These are phyloP conservation scores for Chionomys nivalis DNA, from an alignment of 2,113 vertebrate genomes.

Conservation along the genomic window DNA sequence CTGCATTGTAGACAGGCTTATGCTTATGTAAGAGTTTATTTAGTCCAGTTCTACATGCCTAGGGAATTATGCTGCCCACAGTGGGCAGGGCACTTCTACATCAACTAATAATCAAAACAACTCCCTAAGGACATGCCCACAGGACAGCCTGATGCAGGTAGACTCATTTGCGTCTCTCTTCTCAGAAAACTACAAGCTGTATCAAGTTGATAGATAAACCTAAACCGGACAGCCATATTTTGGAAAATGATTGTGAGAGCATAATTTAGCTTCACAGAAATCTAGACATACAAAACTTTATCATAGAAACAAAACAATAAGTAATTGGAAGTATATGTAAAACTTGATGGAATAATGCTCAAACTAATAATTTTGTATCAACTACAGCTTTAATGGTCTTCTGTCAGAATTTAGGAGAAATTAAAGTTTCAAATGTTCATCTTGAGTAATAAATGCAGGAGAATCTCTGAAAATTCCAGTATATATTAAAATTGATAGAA, in stretches of 20 bases:
- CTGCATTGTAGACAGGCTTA: background rate
- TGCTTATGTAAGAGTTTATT: background rate
- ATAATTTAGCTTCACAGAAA: background rate
- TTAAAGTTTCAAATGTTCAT: background rate
- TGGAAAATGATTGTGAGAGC: background rate
- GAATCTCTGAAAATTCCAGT: conserved; percentile 17
- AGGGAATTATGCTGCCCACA: background rate
- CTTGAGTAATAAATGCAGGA: background rate
- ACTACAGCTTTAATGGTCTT: background rate
- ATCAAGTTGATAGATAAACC: too few relatives aligned
- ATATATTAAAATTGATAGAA: background rate
- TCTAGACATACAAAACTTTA: background rate
- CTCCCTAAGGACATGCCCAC: too few relatives aligned
- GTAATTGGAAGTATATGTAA: conserved; percentile 16
- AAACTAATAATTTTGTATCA: background rate
- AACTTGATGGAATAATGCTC: background rate
- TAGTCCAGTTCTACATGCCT: background rate
- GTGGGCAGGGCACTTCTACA: background rate
- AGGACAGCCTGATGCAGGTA: background rate
- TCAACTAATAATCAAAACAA: background rate
- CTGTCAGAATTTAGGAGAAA: background rate
- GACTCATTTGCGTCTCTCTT: background rate
- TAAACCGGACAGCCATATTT: background rate
- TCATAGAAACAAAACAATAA: background rate
- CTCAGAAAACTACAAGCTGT: background rate